Percentiles rank a stretch among this genome's conserved stretches.
Conservation (phyloP, 1,140 invertebrate species). For the Aplysia californica region DNA sequence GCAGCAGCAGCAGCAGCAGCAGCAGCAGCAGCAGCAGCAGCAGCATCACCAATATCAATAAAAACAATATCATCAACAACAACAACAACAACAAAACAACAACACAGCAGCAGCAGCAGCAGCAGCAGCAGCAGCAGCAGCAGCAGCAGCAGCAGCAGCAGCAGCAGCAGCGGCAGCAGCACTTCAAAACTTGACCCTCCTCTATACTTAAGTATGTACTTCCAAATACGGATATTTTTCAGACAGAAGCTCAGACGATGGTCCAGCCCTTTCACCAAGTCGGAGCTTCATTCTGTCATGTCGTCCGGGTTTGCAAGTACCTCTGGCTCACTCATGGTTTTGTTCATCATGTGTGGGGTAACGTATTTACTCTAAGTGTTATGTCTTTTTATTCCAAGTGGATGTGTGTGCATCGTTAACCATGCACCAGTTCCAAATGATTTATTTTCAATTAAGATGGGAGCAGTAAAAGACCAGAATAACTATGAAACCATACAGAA, state of each 20-base stretch:
- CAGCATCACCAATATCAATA: background rate
- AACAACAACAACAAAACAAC: no score
- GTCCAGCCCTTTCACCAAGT: constrained; percentile 61
- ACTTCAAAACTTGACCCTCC: background rate
- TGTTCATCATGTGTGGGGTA: constrained; percentile 58
- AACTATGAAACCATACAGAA: background rate
- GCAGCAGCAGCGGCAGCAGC: background rate
- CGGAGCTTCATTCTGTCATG: constrained; percentile 63
- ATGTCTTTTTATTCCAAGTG: background rate
- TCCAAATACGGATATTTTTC: background rate
- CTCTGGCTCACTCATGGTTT: constrained; percentile 54
- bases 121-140: background rate
- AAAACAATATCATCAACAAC: background rate
- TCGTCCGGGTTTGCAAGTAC: constrained; percentile 65
- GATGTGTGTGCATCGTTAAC: background rate
- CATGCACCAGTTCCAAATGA: background rate
- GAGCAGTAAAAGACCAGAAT: background rate
- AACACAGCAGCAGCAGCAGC: no score
- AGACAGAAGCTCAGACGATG: constrained; percentile 62
- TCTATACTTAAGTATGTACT: background rate
- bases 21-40: background rate
- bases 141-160: background rate
- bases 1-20: background rate
- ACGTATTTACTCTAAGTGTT: background rate
- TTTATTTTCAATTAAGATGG: background rate